phyloP scores from a whole-genome alignment of 92 coral and sea anemone genomes.

The Phenganax stokvisi region DNA sequence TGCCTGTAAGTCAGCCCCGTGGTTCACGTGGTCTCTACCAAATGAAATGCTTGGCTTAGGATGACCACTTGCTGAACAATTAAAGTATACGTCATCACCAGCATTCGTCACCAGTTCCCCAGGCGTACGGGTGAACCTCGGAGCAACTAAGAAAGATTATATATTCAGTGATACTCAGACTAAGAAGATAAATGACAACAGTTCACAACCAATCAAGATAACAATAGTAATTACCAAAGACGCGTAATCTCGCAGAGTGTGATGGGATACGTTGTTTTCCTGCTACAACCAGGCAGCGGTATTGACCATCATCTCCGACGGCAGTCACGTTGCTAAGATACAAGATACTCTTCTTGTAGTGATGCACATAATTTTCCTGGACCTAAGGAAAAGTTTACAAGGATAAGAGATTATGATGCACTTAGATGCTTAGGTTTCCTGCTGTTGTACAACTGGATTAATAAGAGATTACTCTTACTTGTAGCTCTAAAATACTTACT shows the following conservation, averaged over 20 bases:
- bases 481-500: neutral
- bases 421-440: neutral
- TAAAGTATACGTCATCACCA: constrained; percentile 21
- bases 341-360: constrained; percentile 24
- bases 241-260: constrained; percentile 22
- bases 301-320: constrained; percentile 13
- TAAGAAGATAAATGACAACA: neutral
- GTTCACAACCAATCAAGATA: neutral
- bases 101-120: constrained; percentile 12
- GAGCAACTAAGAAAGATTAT: constrained; percentile 14
- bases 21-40: neutral
- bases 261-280: constrained; percentile 15
- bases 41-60: constrained; percentile 3
- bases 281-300: constrained; percentile 24
- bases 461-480: neutral
- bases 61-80: constrained; percentile 40
- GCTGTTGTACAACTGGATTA: neutral
- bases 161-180: neutral
- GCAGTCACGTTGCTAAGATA: constrained; percentile 5
- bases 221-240: constrained; percentile 15
- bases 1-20: neutral
- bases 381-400: neutral
- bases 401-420: too few species aligned
- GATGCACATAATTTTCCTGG: neutral
- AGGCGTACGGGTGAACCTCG: constrained; percentile 24